Conservation (phyloP, 2,888 invertebrate genomes). For the Chamaedrilus cognettii region DNA sequence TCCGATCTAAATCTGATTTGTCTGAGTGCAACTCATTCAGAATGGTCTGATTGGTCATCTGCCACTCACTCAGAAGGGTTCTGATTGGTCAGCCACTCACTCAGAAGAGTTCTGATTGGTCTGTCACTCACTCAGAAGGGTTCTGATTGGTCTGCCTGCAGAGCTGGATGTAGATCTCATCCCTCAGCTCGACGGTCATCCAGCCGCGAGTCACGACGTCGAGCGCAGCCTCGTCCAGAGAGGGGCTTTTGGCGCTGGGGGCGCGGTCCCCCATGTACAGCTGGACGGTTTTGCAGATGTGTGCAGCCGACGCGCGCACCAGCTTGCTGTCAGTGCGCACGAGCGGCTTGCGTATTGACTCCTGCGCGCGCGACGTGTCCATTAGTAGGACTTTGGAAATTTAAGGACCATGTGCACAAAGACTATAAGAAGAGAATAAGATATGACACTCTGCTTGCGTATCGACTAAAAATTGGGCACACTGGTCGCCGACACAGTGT, state of each 20-base stretch:
- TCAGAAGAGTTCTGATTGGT: constrained; percentile 8
- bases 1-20: not conserved
- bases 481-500: too few relatives aligned
- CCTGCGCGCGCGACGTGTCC: not conserved
- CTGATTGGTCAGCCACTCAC: constrained; percentile 19
- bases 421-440: too few relatives aligned
- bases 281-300: constrained; percentile 19
- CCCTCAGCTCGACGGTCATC: constrained; percentile 19
- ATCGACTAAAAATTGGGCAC: too few relatives aligned
- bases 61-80: constrained; percentile 22
- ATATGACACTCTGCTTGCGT: too few relatives aligned
- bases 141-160: constrained; percentile 25
- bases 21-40: too few relatives aligned
- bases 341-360: constrained; percentile 17
- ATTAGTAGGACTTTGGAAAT: too few relatives aligned
- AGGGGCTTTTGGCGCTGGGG: not conserved
- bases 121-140: constrained; percentile 18
- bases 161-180: constrained; percentile 27
- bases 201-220: constrained; percentile 22
- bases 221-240: not conserved
- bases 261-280: constrained; percentile 23
- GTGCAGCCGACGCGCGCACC: constrained; percentile 13
- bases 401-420: too few relatives aligned
- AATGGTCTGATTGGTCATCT: constrained; percentile 15
- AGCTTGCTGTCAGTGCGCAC: constrained; percentile 12